A percentile compares a stretch with the other conserved stretches of the same genome.
Conservation (phyloP, 2,113 vertebrate genomes). For the Bujurquina vittata region DNA sequence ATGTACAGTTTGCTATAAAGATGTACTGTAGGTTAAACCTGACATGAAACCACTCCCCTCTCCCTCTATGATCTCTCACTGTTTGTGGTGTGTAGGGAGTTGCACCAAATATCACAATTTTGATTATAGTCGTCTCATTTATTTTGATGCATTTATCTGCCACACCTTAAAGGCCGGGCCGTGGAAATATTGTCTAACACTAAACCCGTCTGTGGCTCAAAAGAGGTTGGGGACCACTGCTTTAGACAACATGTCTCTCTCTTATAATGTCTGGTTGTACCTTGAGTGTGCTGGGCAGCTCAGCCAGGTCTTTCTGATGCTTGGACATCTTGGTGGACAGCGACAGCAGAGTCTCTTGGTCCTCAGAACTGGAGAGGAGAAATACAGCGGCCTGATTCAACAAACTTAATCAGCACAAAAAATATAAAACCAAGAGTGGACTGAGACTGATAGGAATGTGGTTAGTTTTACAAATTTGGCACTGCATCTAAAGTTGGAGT, state of each 20-base stretch:
- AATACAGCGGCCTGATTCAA: not conserved
- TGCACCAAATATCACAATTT: too few species aligned
- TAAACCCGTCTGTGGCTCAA: too few species aligned
- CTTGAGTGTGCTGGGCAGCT: constrained; percentile 80
- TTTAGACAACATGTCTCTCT: not conserved
- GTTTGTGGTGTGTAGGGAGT: not conserved
- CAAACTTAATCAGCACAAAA: not conserved
- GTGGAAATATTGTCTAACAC: too few species aligned
- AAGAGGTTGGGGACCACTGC: too few species aligned
- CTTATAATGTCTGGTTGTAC: constrained; percentile 40
- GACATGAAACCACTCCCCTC: not conserved
- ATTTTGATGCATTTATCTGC: too few species aligned
- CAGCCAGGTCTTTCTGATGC: constrained; percentile 82
- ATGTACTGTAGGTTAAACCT: not conserved
- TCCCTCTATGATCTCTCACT: not conserved
- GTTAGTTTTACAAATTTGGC: accelerated
- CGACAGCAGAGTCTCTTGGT: constrained; percentile 79
- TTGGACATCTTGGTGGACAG: constrained; percentile 84
- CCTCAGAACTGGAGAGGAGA: constrained; percentile 59
- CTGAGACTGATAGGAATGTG: not conserved
- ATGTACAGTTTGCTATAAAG: not conserved
- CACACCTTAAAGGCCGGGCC: too few species aligned
- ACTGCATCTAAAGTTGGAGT: too few species aligned
- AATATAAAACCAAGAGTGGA: not conserved
- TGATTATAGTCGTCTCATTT: too few species aligned